Percentiles rank a stretch among this genome's conserved stretches.
Evolutionary conservation across 1,140 invertebrate genomes (phyloP).

Genomic region (Hormaphis cornu): DNA sequence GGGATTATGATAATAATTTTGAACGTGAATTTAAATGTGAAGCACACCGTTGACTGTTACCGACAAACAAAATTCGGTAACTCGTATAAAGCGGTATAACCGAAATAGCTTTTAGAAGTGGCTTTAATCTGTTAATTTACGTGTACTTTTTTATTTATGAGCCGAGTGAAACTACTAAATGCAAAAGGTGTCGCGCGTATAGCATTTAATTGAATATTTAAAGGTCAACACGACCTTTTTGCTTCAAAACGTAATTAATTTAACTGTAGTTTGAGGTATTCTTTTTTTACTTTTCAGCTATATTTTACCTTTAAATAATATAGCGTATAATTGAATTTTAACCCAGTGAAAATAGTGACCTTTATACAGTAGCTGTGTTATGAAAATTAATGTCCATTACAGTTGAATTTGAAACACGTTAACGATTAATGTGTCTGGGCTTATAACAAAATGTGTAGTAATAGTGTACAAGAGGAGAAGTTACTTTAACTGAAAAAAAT

Average conservation of each 20-base stretch:
- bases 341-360: too few relatives aligned
- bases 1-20: too few relatives aligned
- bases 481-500: too few relatives aligned
- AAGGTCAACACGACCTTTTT: not conserved
- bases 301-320: not conserved
- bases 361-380: too few relatives aligned
- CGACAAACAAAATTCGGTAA: not conserved
- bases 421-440: too few relatives aligned
- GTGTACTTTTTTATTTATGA: conserved; percentile 13
- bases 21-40: too few relatives aligned
- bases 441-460: too few relatives aligned
- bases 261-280: conserved; percentile 1
- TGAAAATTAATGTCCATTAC: too few relatives aligned
- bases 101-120: not conserved
- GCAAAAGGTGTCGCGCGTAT: not conserved
- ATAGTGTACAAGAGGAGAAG: too few relatives aligned
- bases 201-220: conserved; percentile 15
- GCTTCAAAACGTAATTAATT: not conserved
- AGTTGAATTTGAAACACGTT: too few relatives aligned
- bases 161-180: not conserved
- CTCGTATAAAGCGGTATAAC: not conserved
- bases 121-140: not conserved
- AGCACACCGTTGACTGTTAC: too few relatives aligned
- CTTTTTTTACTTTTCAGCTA: not conserved
- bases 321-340: too few relatives aligned